Evolutionary conservation across 2,797 vertebrate genomes (phyloP).

Genomic region (Odontamblyopus lacepedii): DNA sequence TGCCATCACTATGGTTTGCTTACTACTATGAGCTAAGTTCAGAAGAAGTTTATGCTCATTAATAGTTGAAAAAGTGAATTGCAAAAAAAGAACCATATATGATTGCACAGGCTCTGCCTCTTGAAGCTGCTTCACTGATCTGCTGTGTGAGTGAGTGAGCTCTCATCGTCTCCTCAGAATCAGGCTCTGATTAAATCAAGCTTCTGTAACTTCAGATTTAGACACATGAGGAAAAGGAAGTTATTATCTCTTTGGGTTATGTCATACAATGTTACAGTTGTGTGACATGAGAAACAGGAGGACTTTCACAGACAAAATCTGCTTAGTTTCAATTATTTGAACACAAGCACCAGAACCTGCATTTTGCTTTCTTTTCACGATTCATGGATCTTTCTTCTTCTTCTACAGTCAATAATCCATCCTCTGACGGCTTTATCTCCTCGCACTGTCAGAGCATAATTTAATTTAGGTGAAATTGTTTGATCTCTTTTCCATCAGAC

Average conservation of each 20-base stretch:
- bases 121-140: not conserved
- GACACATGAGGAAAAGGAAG: not conserved
- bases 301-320: not conserved
- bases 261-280: not conserved
- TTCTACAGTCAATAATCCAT: constrained; percentile 28
- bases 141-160: constrained; percentile 1
- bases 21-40: not conserved
- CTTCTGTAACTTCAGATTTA: not conserved
- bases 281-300: not conserved
- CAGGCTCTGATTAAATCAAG: constrained; percentile 5
- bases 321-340: not conserved
- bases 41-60: not conserved
- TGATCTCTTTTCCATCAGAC: constrained; percentile 33
- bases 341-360: not conserved
- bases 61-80: not conserved
- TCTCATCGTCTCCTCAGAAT: constrained; percentile 2
- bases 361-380: constrained; percentile 18
- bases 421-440: constrained; percentile 28
- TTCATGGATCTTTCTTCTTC: constrained; percentile 11
- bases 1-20: not conserved
- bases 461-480: constrained; percentile 37
- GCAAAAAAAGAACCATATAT: not conserved
- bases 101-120: not conserved
- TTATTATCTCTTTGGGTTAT: not conserved
- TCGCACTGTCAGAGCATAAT: constrained; percentile 22